Evolutionary conservation across 2,113 vertebrate species (phyloP).

Genomic region (Centrocercus urophasianus): DNA sequence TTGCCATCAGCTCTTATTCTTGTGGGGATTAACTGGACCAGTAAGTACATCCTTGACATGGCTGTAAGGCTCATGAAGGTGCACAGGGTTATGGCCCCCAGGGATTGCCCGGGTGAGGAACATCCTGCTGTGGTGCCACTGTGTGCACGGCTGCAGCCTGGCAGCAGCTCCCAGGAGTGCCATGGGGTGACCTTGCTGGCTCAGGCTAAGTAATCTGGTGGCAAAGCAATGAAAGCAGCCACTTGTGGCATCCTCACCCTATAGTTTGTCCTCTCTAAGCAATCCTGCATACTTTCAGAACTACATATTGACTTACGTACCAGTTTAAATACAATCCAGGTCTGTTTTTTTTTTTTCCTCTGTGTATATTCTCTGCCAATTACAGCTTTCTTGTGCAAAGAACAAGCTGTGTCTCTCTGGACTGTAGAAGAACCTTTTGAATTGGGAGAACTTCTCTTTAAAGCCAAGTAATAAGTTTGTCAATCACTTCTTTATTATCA

Average conservation of each 20-base stretch:
- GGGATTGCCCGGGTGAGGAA: background rate
- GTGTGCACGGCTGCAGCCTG: fast-evolving
- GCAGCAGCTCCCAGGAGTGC: background rate
- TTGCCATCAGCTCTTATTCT: background rate
- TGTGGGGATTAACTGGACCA: background rate
- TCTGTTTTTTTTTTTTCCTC: background rate
- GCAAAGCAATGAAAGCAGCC: background rate
- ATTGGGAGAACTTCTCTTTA: conserved; percentile 60
- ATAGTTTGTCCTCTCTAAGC: background rate
- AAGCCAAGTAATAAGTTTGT: conserved; percentile 74
- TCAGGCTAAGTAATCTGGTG: background rate
- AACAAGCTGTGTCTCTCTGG: background rate
- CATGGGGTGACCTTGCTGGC: fast-evolving
- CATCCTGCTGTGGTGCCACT: fast-evolving
- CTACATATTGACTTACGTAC: background rate
- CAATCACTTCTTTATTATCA: conserved; percentile 76
- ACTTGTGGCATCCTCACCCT: too few relatives aligned
- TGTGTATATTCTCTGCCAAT: conserved; percentile 16
- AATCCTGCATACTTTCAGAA: background rate
- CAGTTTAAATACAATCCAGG: conserved; percentile 19
- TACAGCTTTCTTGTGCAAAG: conserved; percentile 27
- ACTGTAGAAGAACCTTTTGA: conserved; percentile 40
- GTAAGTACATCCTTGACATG: background rate
- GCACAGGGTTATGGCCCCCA: fast-evolving
- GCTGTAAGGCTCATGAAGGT: background rate